Conservation (phyloP, 2,797 vertebrate genomes). For the Ptychobarbus kaznakovi region DNA sequence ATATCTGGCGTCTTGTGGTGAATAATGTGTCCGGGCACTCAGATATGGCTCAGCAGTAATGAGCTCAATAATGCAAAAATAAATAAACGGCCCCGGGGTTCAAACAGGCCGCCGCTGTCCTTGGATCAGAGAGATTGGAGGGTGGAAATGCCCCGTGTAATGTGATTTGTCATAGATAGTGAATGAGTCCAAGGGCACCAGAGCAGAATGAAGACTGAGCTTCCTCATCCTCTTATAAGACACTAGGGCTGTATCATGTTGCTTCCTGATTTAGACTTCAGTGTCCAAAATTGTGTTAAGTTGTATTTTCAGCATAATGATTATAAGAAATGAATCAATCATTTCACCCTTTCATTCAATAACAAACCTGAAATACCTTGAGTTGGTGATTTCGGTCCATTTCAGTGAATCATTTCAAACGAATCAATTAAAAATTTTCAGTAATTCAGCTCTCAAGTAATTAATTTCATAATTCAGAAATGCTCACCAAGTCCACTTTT, state of each 20-base stretch:
- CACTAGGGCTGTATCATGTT: not conserved
- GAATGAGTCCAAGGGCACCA: constrained; percentile 41
- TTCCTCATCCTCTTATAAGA: not conserved
- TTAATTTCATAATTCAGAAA: not conserved
- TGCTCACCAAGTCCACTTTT: not conserved
- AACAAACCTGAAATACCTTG: not conserved
- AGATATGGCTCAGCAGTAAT: constrained; percentile 34
- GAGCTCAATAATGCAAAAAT: constrained; percentile 49
- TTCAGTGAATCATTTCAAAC: not conserved
- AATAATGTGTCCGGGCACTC: constrained; percentile 24
- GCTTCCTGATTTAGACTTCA: not conserved
- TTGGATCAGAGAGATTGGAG: constrained; percentile 13
- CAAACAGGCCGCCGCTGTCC: constrained; percentile 1
- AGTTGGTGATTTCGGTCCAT: not conserved
- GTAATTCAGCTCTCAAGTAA: not conserved
- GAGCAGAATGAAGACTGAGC: constrained; percentile 18
- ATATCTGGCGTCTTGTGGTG: constrained; percentile 23
- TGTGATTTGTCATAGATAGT: constrained; percentile 51
- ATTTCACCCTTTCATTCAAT: not conserved
- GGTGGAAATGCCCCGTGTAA: not conserved
- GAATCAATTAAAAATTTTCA: not conserved
- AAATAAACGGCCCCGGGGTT: constrained; percentile 39
- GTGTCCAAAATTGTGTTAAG: no score
- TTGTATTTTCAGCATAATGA: no score
- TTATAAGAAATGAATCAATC: not conserved